Evolutionary conservation across 2,797 vertebrate species (phyloP), one percentile per base, ranked within the genome.

Genomic region (Galaxias olidus): DNA sequence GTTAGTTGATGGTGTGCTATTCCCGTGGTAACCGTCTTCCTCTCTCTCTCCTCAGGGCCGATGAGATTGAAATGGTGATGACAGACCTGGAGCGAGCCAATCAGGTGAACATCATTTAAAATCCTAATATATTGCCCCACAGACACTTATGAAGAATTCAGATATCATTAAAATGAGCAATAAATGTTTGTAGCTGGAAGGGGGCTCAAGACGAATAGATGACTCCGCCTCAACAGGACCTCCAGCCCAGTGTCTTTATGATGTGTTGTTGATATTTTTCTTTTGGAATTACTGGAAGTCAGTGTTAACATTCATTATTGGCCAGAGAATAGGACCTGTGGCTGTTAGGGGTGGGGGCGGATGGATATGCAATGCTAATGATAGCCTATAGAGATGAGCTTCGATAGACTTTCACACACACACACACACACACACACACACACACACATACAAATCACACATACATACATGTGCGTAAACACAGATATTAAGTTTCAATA

Each of bases 61-160:
- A 98, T 76, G 97, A 98, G 90, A 95, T 98, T 63, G 98, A 99
- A 89, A 97, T 99, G 94, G 95, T 98, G 91, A 98, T 98, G 97
- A 98, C 96, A 43, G 98, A 99, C 85, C 93, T 99, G 74, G 98
- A 99, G 88, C 93, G 98, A 93, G 98, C 96, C 57, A 99, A 98
- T 91, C 98, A 99, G 96, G 97, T 99, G 93, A 85, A 87, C 67
- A 12, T 9, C 30, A n/a, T n/a, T n/a, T n/a, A n/a, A n/a, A n/a
- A n/a, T n/a, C n/a, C n/a, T n/a, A n/a, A n/a, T n/a, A n/a, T n/a
- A n/a, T n/a, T n/a, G n/a, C n/a, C n/a, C n/a, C n/a, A n/a, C n/a
- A n/a, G n/a, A n/a, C n/a, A n/a, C n/a, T n/a, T n/a, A n/a, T n/a
- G n/a, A n/a, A n/a, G n/a, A n/a, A n/a, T n/a, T n/a, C n/a, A n/a